A percentile compares a stretch with the other conserved stretches of the same genome.
phyloP scores from a whole-genome alignment of 2,888 invertebrate genomes.

The Iphiclides podalirius region DNA sequence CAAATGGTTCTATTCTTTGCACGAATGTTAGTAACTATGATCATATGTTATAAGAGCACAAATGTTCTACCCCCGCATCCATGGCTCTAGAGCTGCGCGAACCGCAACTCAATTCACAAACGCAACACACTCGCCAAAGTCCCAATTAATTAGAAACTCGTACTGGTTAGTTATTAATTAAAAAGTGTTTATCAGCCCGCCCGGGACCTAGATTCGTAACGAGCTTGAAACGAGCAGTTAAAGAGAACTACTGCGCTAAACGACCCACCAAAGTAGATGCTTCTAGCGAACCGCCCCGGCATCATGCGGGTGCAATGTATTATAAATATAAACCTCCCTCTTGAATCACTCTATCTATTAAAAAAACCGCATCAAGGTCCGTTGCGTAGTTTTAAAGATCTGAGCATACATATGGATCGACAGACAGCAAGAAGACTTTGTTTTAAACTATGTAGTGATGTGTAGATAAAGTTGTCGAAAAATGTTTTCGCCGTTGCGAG shows the following conservation, averaged over 20 bases:
- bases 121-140: background rate
- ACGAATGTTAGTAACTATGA: no score
- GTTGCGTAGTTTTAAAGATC: background rate
- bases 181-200: slow-evolving; percentile 34
- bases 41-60: no score
- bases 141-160: slow-evolving; percentile 36
- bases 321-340: no score
- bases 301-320: no score
- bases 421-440: no score
- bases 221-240: slow-evolving; percentile 28
- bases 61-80: no score
- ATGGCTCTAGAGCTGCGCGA: no score
- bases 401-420: no score
- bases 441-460: background rate
- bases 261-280: background rate
- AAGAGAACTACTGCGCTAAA: slow-evolving; percentile 22
- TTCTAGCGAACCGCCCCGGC: background rate
- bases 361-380: background rate
- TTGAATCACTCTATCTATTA: no score
- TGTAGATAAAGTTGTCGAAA: no score
- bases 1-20: no score
- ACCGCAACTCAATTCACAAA: background rate
- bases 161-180: slow-evolving; percentile 38
- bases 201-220: slow-evolving; percentile 25
- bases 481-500: no score